phyloP scores from a whole-genome alignment of 1,140 invertebrate species.

The Atopsyche davidsoni region DNA sequence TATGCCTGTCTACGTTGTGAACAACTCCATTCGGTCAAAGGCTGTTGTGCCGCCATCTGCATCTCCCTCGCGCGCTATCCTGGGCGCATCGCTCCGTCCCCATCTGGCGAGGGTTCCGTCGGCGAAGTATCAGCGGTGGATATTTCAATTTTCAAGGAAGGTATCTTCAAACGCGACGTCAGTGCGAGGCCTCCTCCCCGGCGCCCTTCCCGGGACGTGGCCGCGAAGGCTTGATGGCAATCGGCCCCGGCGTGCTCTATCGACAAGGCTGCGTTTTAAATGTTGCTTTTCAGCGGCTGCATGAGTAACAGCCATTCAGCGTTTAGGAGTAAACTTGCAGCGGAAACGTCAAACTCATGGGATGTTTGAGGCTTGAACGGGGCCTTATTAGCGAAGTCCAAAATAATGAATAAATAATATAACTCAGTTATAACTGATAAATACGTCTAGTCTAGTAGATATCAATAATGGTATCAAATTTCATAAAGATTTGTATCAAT shows the following conservation, averaged over 20 bases:
- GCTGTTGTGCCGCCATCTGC: slow-evolving; percentile 22
- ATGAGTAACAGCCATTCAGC: no score
- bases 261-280: no score
- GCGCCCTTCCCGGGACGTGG: background rate
- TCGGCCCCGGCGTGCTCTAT: background rate
- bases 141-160: slow-evolving; percentile 26
- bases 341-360: no score
- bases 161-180: slow-evolving; percentile 18
- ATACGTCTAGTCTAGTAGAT: no score
- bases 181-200: slow-evolving; percentile 5
- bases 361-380: no score
- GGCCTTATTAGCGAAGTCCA: no score
- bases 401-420: no score
- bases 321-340: no score
- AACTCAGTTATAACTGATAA: no score
- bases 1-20: background rate
- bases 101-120: slow-evolving; percentile 23
- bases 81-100: slow-evolving; percentile 22
- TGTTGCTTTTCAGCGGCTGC: no score
- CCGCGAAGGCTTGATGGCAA: background rate
- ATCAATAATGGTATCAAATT: no score
- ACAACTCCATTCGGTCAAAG: slow-evolving; percentile 22
- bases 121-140: slow-evolving; percentile 22
- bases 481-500: no score
- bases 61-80: slow-evolving; percentile 19